Conservation (phyloP, 1,140 invertebrate genomes). For the Cotesia typhae region DNA sequence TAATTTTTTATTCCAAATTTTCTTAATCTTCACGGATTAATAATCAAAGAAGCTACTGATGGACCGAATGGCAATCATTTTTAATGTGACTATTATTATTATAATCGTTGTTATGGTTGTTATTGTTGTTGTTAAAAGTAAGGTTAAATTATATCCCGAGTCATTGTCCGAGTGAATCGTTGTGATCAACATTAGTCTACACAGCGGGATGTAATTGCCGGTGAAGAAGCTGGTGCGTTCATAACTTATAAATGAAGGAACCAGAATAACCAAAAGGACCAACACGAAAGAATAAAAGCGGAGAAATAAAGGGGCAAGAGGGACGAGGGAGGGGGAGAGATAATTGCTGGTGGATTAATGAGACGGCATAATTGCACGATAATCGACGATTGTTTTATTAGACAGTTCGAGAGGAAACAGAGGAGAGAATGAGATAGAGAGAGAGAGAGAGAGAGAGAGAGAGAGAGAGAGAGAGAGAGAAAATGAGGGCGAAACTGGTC, state of each 20-base stretch:
- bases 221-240: constrained; percentile 41
- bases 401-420: constrained; percentile 36
- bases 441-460: not conserved
- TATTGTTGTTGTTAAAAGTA: not conserved
- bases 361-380: constrained; percentile 66
- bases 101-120: no score
- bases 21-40: no score
- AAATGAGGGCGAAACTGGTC: constrained; percentile 16
- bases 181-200: constrained; percentile 14
- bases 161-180: constrained; percentile 17
- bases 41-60: no score
- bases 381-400: constrained; percentile 65
- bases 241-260: constrained; percentile 57
- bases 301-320: constrained; percentile 30
- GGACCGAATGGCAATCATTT: not conserved
- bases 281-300: constrained; percentile 8
- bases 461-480: not conserved
- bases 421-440: not conserved
- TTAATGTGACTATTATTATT: not conserved
- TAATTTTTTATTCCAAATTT: no score
- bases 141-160: not conserved
- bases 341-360: constrained; percentile 64
- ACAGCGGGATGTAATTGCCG: constrained; percentile 33
- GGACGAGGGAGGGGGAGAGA: constrained; percentile 36
- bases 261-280: not conserved